Conservation (phyloP, 2,888 invertebrate genomes). For the Autographa pulchrina region DNA sequence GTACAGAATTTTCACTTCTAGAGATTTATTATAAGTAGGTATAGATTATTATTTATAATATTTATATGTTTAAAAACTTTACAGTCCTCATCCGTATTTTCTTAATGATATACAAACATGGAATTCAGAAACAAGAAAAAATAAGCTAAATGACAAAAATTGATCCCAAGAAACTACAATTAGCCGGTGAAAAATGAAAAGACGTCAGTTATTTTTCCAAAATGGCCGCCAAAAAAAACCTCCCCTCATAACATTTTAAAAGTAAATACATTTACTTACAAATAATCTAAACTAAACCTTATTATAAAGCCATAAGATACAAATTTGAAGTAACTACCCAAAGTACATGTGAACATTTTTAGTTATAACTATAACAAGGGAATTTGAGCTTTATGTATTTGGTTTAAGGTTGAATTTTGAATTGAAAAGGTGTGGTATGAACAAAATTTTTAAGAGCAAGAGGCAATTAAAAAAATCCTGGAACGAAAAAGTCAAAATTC, state of each 20-base stretch:
- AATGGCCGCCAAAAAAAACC: constrained; percentile 54
- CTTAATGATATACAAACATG: not conserved
- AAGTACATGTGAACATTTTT: constrained; percentile 15
- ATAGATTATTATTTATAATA: no score
- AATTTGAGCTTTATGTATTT: not conserved
- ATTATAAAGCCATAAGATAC: fast-evolving
- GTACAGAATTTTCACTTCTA: no score
- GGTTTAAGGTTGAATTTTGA: constrained; percentile 11
- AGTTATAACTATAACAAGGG: not conserved
- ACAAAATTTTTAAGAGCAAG: constrained; percentile 32
- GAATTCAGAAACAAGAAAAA: constrained; percentile 8
- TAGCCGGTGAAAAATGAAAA: constrained; percentile 55
- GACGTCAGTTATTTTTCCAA: constrained; percentile 63
- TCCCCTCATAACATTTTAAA: not conserved
- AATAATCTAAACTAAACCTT: constrained; percentile 11
- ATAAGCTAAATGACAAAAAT: constrained; percentile 34
- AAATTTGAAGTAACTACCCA: not conserved
- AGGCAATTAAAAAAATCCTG: constrained; percentile 70
- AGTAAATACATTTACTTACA: constrained; percentile 17
- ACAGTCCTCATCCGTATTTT: not conserved
- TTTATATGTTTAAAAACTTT: no score
- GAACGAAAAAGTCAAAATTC: constrained; percentile 43
- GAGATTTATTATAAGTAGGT: no score
- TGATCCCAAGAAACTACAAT: constrained; percentile 54
- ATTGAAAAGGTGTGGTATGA: constrained; percentile 22